A percentile compares a stretch with the other conserved stretches of the same genome.
These are phyloP conservation scores for Rhegmatorhina hoffmannsi DNA, from an alignment of 2,113 vertebrate genomes.

Conservation along the genomic window DNA sequence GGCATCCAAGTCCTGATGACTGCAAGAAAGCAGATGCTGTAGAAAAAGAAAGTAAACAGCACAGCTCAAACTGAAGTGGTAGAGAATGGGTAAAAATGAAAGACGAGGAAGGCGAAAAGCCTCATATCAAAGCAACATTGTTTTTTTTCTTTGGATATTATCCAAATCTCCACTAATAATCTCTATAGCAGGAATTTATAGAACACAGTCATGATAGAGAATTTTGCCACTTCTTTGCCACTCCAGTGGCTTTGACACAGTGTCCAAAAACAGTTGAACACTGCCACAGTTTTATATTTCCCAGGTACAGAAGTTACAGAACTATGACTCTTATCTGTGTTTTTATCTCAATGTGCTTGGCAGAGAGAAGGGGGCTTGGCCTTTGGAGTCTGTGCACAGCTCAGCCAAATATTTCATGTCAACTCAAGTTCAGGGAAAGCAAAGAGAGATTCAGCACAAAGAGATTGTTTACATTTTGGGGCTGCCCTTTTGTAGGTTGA, in stretches of 20 bases:
- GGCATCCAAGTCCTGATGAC: neutral
- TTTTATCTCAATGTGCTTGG: constrained; percentile 35
- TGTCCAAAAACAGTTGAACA: neutral
- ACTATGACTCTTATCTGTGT: neutral
- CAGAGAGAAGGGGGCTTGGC: neutral
- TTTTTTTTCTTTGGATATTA: neutral
- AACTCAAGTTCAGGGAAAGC: constrained; percentile 22
- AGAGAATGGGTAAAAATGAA: neutral
- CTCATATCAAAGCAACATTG: neutral
- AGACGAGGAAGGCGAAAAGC: neutral
- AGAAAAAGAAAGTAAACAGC: neutral
- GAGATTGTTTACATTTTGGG: neutral
- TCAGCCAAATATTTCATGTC: constrained; percentile 25
- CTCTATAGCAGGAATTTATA: neutral
- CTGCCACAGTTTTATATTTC: constrained; percentile 25
- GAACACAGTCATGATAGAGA: neutral
- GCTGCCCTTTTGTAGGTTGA: neutral
- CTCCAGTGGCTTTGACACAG: neutral
- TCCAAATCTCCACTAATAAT: neutral
- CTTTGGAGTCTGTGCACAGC: neutral
- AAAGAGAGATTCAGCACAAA: constrained; percentile 17
- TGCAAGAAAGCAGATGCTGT: neutral
- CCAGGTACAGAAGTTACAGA: constrained; percentile 17
- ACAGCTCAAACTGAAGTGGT: neutral
- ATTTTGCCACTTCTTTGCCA: neutral